Base-by-base conservation (phyloP, 1,140 invertebrate species). In the Ptiloglossa arizonensis region DNA sequence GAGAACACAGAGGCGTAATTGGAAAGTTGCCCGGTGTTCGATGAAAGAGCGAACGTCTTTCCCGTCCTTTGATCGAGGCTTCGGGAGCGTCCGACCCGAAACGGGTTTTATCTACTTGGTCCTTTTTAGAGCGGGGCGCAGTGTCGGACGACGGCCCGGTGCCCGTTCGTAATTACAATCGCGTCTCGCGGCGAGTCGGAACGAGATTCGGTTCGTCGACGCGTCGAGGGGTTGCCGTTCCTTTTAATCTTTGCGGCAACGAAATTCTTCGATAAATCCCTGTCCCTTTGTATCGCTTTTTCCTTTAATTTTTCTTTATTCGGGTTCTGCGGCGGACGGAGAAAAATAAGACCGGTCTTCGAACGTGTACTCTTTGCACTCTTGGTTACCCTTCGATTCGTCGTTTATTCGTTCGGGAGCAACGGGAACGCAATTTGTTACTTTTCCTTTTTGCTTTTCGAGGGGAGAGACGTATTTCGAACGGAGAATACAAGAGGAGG, bases 41-140 rank as follows among this genome's bases (percentile, higher is more conserved):
- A 84, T 83, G 81, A 80, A 84, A 84, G 67, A 83, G 62, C 50
- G 66, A 63, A 75, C 75, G 67, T 84, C 82, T 84, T 83, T 41
- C 35, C 54, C 8, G 56, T 68, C 62, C 81, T 82, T 63, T 68
- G 75, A 63, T 83, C 81, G 70, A 74, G 57, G 52, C 80, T 38
- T 29, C 48, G 46, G 15, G 44, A 71, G 62, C 82, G 38, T 44
- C 44, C 67, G 52, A 67, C 70, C 46, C 5, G 67, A 77, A 70
- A 54, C 35, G 24, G 15, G 67, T 62, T 77, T 77, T 54, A 54
- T 77, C 74, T 35, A 32, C 19, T 50, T 41, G 56, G 57, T 15
- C 17, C 9, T 64, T 64, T 57, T 79, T 66, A 32, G 0, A 5
- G n/a, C 15, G 8, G 11, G 5, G 1, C 32, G 5, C 11, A 24